phyloP scores from a whole-genome alignment of 2,113 vertebrate genomes.

The Hippocampus barbouri region DNA sequence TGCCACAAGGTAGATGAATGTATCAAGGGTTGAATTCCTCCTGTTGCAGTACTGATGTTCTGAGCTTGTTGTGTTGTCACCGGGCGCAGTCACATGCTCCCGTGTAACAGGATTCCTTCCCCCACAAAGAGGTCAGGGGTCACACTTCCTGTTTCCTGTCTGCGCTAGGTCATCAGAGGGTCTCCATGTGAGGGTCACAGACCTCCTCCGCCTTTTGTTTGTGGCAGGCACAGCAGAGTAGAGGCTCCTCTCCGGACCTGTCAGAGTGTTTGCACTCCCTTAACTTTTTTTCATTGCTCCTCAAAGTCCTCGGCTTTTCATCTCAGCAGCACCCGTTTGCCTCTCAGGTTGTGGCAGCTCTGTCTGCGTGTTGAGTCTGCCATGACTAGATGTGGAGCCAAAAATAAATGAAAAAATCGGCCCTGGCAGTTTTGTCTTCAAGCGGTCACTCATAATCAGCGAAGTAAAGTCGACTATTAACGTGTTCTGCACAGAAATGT shows the following conservation, averaged over 20 bases:
- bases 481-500: background rate
- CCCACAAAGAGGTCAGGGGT: conserved; percentile 58
- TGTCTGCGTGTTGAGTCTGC: background rate
- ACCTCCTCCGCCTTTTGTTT: conserved; percentile 68
- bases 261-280: conserved; percentile 46
- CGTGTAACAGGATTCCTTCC: conserved; percentile 48
- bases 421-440: background rate
- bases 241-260: conserved; percentile 43
- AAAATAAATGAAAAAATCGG: background rate
- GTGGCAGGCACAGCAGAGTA: conserved; percentile 18
- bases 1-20: conserved; percentile 5
- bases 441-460: background rate
- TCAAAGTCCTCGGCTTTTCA: conserved; percentile 13
- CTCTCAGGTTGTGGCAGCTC: conserved; percentile 8
- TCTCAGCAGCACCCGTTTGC: conserved; percentile 9
- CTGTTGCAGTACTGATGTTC: conserved; percentile 33
- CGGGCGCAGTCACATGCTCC: conserved; percentile 43
- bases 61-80: conserved; percentile 57
- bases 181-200: conserved; percentile 63
- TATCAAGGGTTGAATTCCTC: conserved; percentile 29
- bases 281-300: conserved; percentile 2
- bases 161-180: conserved; percentile 69
- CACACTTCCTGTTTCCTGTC: conserved; percentile 79
- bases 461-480: background rate
- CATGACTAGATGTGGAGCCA: background rate